Evolutionary conservation across 2,113 vertebrate species (phyloP).

Genomic region (Anser brachyrhynchus): DNA sequence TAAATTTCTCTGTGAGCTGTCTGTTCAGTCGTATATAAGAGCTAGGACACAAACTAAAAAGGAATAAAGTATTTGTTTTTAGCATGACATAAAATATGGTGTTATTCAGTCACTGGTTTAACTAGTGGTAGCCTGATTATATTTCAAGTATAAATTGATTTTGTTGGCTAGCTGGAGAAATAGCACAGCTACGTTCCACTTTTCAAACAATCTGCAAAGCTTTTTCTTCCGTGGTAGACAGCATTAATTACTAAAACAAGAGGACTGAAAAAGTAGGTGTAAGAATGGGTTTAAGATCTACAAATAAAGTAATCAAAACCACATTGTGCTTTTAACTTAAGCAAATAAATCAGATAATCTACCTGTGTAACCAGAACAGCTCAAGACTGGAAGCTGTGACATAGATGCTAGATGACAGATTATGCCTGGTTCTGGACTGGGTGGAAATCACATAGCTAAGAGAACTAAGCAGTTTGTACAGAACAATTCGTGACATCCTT

Average conservation of each 20-base stretch:
- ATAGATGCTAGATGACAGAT: background rate
- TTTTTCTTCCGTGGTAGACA: background rate
- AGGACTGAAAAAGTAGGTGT: background rate
- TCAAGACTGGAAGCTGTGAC: background rate
- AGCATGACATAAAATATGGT: background rate
- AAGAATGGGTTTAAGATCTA: background rate
- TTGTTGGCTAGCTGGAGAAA: slow-evolving; percentile 2
- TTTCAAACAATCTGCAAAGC: background rate
- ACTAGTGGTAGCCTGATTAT: background rate
- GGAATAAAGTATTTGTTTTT: background rate
- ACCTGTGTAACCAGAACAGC: background rate
- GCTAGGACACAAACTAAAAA: background rate
- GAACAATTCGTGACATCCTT: background rate
- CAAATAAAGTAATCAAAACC: background rate
- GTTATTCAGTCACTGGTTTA: background rate
- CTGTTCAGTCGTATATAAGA: background rate
- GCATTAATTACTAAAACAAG: background rate
- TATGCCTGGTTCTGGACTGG: background rate
- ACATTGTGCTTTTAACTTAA: background rate
- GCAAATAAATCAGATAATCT: background rate
- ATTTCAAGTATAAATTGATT: background rate
- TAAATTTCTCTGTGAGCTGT: background rate
- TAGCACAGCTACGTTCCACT: background rate
- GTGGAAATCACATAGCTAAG: background rate
- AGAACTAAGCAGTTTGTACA: slow-evolving; percentile 20